Percentiles rank a stretch among this genome's conserved stretches.
Evolutionary conservation across 2,113 vertebrate genomes (phyloP).

Genomic region (Potamarius usumacintae): DNA sequence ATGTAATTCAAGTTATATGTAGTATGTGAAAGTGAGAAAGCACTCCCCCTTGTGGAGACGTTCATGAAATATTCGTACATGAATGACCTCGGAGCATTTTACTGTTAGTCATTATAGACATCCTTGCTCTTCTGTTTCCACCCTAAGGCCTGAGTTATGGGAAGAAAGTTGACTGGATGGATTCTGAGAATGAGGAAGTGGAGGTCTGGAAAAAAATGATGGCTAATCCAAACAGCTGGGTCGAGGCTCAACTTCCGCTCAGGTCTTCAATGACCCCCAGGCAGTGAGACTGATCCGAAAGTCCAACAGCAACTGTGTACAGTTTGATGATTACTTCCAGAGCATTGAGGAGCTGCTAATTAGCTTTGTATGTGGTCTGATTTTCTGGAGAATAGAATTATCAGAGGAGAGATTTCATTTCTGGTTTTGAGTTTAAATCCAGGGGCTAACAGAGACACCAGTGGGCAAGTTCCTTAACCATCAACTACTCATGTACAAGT

Average conservation of each 20-base stretch:
- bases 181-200: slow-evolving; percentile 56
- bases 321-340: background rate
- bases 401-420: background rate
- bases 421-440: background rate
- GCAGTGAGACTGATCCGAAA: slow-evolving; percentile 20
- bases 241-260: slow-evolving; percentile 56
- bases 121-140: background rate
- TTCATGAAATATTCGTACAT: background rate
- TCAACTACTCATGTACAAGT: background rate
- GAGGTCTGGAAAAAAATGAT: slow-evolving; percentile 61
- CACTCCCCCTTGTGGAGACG: background rate
- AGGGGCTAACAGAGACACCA: background rate
- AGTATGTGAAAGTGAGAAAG: background rate
- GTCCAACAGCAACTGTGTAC: background rate
- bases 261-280: slow-evolving; percentile 58
- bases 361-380: background rate
- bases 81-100: background rate
- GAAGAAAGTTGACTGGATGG: slow-evolving; percentile 64
- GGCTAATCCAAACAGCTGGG: slow-evolving; percentile 55
- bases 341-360: background rate
- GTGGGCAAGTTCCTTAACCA: background rate
- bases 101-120: too few relatives aligned
- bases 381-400: background rate
- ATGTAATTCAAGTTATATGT: background rate
- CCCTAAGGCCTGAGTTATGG: slow-evolving; percentile 59